Percentiles rank a stretch among this genome's conserved stretches.
Evolutionary conservation across 2,113 vertebrate species (phyloP).

Genomic region (Egretta garzetta): DNA sequence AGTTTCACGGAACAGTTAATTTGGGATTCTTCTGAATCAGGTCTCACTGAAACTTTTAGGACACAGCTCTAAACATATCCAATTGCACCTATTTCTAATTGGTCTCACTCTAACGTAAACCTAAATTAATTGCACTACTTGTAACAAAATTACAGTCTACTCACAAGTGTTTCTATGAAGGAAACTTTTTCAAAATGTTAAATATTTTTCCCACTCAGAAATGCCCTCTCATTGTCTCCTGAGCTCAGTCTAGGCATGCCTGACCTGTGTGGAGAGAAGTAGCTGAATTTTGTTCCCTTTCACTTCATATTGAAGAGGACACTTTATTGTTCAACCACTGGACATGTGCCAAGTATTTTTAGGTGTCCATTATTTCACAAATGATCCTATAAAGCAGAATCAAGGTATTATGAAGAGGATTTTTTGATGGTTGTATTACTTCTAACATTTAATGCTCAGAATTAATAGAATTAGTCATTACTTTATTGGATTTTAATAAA

Average conservation of each 20-base stretch:
- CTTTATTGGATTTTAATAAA: not conserved
- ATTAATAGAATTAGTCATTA: not conserved
- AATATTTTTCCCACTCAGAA: not conserved
- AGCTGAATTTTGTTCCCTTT: not conserved
- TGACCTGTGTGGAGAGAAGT: not conserved
- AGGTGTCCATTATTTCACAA: not conserved
- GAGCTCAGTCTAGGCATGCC: not conserved
- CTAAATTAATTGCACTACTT: not conserved
- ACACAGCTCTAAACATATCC: not conserved
- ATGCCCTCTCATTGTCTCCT: not conserved
- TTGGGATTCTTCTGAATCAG: not conserved
- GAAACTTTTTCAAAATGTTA: not conserved
- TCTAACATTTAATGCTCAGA: not conserved
- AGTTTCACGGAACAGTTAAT: not conserved
- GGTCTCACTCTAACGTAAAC: not conserved
- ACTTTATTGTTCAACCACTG: not conserved
- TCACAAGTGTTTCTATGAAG: not conserved
- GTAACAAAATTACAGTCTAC: not conserved
- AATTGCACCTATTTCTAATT: not conserved
- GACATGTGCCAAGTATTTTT: not conserved
- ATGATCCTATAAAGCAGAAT: not conserved
- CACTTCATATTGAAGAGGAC: not conserved
- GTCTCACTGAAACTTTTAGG: not conserved
- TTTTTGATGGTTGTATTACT: not conserved
- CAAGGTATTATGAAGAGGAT: not conserved